These are phyloP conservation scores for Aelia acuminata DNA, from an alignment of 2,888 invertebrate genomes.

Conservation along the genomic window DNA sequence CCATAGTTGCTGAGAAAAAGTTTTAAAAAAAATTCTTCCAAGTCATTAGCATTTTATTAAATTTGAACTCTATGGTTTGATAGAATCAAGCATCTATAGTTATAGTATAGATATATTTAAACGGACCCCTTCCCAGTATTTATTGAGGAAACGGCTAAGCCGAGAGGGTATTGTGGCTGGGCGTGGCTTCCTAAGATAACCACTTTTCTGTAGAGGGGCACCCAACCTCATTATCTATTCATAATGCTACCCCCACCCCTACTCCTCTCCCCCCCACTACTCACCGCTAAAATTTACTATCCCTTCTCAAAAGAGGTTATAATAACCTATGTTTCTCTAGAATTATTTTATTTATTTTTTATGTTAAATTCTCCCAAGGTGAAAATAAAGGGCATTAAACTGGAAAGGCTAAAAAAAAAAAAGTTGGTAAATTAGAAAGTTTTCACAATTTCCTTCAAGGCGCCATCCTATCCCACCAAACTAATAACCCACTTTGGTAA, in stretches of 20 bases:
- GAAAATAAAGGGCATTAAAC: slow-evolving; percentile 14
- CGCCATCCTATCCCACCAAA: neutral
- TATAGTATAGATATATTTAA: neutral
- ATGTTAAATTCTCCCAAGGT: neutral
- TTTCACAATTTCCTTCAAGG: slow-evolving; percentile 8
- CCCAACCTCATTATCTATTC: slow-evolving; percentile 43
- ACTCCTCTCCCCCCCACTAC: neutral
- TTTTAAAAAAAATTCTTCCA: too few species aligned
- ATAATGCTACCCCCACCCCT: neutral
- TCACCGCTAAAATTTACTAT: slow-evolving; percentile 1
- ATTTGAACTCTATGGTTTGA: too few species aligned
- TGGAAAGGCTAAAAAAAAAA: neutral
- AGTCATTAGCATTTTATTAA: too few species aligned
- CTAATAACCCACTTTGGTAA: slow-evolving; percentile 30
- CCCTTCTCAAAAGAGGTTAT: neutral
- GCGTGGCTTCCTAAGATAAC: slow-evolving; percentile 38
- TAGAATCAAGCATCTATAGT: too few species aligned
- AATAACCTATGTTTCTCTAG: slow-evolving; percentile 18
- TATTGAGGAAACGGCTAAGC: slow-evolving; percentile 16
- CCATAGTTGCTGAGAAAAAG: too few species aligned
- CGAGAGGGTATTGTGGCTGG: neutral
- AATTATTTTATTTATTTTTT: neutral
- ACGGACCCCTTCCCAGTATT: neutral
- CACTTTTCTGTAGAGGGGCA: slow-evolving; percentile 15
- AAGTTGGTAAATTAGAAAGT: slow-evolving; percentile 18